phyloP scores from a whole-genome alignment of 2,888 invertebrate genomes.

The Tipula unca region DNA sequence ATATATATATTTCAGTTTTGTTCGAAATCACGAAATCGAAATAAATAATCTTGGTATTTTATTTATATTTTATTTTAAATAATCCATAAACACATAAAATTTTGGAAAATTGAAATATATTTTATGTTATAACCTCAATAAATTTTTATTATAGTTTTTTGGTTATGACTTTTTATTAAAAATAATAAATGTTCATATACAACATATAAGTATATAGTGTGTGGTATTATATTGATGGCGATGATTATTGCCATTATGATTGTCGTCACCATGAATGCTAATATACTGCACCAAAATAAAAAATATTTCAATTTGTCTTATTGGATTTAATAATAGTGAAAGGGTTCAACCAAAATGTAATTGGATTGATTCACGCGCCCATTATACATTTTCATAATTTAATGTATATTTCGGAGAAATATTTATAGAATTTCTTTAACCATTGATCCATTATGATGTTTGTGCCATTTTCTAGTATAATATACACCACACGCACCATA shows the following conservation, averaged over 20 bases:
- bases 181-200: background rate
- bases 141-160: background rate
- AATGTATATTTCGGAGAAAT: background rate
- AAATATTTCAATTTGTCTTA: background rate
- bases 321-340: background rate
- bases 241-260: background rate
- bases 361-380: background rate
- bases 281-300: background rate
- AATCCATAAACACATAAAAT: background rate
- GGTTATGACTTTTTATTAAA: background rate
- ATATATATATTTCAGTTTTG: background rate
- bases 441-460: background rate
- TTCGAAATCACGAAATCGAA: background rate
- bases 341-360: background rate
- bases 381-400: background rate
- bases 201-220: background rate
- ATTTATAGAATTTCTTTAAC: background rate
- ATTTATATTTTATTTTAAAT: background rate
- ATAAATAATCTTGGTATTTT: background rate
- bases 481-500: background rate
- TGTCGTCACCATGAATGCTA: background rate
- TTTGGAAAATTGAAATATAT: background rate
- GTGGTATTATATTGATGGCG: background rate
- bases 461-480: background rate
- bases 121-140: background rate